These are phyloP conservation scores for Rhyacichthys aspro DNA, from an alignment of 2,797 vertebrate genomes.

Conservation along the genomic window DNA sequence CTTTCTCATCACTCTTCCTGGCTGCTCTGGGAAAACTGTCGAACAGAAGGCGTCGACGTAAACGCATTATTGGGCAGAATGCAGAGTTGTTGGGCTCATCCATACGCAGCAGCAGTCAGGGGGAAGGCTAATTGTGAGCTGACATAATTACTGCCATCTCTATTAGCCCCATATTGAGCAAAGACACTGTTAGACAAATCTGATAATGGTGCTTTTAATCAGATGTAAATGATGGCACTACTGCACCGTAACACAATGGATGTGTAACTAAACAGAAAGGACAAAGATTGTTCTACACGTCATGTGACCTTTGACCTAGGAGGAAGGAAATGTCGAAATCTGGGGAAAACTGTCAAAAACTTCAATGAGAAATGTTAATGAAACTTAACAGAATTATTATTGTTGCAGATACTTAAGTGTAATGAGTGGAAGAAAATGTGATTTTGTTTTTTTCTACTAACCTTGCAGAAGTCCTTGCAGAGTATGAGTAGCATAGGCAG, in stretches of 20 bases:
- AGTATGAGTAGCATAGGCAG: too few species aligned
- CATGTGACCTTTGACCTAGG: too few species aligned
- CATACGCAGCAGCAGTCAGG: constrained; percentile 9
- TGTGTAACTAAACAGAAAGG: too few species aligned
- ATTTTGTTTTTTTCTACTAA: too few species aligned
- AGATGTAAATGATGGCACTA: constrained; percentile 37
- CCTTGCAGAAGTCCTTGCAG: too few species aligned
- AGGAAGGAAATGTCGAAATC: too few species aligned
- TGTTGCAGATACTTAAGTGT: too few species aligned
- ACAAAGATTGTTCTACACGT: too few species aligned
- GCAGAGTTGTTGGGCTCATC: constrained; percentile 2
- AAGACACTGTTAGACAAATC: constrained; percentile 37
- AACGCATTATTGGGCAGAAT: constrained; percentile 24
- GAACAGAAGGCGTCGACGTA: constrained; percentile 23
- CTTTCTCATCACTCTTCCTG: constrained; percentile 9
- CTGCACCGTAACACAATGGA: background rate
- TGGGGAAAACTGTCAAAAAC: too few species aligned
- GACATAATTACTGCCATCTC: constrained; percentile 28
- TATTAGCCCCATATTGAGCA: constrained; percentile 22
- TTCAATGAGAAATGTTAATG: too few species aligned
- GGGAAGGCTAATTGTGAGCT: constrained; percentile 22
- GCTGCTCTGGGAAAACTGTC: constrained; percentile 23
- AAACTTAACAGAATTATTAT: too few species aligned
- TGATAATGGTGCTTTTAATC: constrained; percentile 48
- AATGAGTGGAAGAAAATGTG: too few species aligned